Percentiles rank a stretch among this genome's conserved stretches.
Conservation (phyloP, 1,140 invertebrate species). For the Lethocerus indicus region DNA sequence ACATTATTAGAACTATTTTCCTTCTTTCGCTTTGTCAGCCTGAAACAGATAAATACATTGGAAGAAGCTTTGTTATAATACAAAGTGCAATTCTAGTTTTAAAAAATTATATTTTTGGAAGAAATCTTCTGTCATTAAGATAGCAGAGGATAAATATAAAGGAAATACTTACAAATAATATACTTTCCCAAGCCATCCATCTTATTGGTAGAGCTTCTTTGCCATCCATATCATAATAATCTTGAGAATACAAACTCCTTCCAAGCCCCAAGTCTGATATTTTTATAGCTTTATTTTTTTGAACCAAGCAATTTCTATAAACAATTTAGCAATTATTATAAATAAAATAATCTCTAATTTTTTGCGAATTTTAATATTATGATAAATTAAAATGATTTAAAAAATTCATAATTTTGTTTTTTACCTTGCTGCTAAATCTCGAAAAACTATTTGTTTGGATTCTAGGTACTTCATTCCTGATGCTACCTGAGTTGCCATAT, state of each 20-base stretch:
- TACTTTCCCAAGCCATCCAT: constrained; percentile 45
- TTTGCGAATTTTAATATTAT: neutral
- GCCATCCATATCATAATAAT: constrained; percentile 49
- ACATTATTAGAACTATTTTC: too few relatives aligned
- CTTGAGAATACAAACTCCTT: constrained; percentile 43
- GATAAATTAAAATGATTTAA: neutral
- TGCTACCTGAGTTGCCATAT: constrained; percentile 63
- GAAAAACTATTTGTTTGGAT: constrained; percentile 58
- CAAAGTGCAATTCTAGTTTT: too few relatives aligned
- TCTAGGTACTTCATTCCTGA: constrained; percentile 76
- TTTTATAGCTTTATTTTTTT: constrained; percentile 55
- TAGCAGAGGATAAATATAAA: neutral
- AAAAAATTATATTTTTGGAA: neutral
- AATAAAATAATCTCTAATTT: neutral
- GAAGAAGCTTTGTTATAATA: too few relatives aligned
- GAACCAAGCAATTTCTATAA: constrained; percentile 66
- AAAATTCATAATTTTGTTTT: neutral
- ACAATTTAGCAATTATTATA: neutral
- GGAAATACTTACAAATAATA: constrained; percentile 37
- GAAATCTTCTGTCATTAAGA: neutral
- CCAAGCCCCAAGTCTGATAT: constrained; percentile 60
- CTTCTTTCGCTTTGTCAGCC: too few relatives aligned
- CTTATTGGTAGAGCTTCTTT: constrained; percentile 35
- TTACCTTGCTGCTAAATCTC: constrained; percentile 59
- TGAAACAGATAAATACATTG: too few relatives aligned